A percentile compares a stretch with the other conserved stretches of the same genome.
phyloP scores from a whole-genome alignment of 2,113 vertebrate species.

The Gopherus evgoodei region DNA sequence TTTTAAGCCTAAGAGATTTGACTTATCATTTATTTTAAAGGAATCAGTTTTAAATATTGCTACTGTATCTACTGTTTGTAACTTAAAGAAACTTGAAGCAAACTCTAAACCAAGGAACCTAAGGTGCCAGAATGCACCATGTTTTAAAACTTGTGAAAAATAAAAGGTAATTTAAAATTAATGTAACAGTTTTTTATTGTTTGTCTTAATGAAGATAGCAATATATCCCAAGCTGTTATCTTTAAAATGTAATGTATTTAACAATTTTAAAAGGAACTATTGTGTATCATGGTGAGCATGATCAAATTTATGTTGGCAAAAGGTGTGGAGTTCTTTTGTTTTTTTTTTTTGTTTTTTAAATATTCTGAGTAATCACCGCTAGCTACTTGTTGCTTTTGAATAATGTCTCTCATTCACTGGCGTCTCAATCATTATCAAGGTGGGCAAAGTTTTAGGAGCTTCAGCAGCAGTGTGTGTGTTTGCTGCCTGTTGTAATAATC shows the following conservation, averaged over 20 bases:
- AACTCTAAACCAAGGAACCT: conserved; percentile 66
- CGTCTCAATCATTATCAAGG: neutral
- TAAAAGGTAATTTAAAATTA: conserved; percentile 78
- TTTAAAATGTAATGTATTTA: neutral
- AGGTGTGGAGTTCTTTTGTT: neutral
- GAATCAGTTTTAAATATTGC: conserved; percentile 70
- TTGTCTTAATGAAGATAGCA: neutral
- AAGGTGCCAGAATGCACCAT: conserved; percentile 72
- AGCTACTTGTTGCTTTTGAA: neutral
- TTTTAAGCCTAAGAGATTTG: conserved; percentile 57
- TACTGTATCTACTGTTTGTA: conserved; percentile 82
- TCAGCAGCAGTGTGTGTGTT: neutral
- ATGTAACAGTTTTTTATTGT: conserved; percentile 19
- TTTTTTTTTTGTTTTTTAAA: neutral
- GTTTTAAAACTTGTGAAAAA: conserved; percentile 79
- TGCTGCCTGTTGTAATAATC: neutral
- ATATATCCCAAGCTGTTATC: neutral
- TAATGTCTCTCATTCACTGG: neutral
- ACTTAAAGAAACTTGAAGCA: conserved; percentile 84
- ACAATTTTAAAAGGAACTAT: neutral
- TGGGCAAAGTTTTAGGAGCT: accelerated
- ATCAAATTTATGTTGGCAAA: neutral
- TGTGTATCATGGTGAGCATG: neutral
- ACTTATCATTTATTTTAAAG: conserved; percentile 71
- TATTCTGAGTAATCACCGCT: neutral